Percentiles rank a stretch among this genome's conserved stretches.
These are phyloP conservation scores for Drosophila santomea DNA, from an alignment of 1,140 invertebrate genomes.

Conservation along the genomic window DNA sequence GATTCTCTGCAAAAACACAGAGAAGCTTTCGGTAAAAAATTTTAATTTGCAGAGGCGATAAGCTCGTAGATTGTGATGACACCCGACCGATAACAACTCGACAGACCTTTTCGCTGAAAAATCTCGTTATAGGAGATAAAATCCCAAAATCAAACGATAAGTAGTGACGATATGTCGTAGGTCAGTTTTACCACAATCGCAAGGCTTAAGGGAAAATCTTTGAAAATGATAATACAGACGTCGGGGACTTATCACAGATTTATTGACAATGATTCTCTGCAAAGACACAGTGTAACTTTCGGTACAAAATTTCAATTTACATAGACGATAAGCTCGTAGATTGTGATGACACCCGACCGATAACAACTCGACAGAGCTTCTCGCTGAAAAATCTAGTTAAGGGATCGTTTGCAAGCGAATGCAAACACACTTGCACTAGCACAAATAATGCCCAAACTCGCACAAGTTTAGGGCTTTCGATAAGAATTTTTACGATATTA, in stretches of 20 bases:
- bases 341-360: slow-evolving; percentile 13
- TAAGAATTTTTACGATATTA: slow-evolving; percentile 64
- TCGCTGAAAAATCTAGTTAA: slow-evolving; percentile 2
- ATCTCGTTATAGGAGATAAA: slow-evolving; percentile 1
- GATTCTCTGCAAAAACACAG: no score
- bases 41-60: not conserved
- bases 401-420: slow-evolving; percentile 3
- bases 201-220: no score
- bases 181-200: no score
- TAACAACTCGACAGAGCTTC: not conserved
- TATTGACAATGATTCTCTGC: no score
- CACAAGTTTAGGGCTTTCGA: slow-evolving; percentile 12
- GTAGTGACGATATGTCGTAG: no score
- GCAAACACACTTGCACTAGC: slow-evolving; percentile 25
- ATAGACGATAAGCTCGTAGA: not conserved
- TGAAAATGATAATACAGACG: no score
- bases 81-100: slow-evolving; percentile 1
- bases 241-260: no score
- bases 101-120: not conserved
- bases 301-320: not conserved
- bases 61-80: slow-evolving; percentile 7
- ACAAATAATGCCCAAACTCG: slow-evolving; percentile 20
- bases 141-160: no score
- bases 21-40: no score
- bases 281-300: no score